phyloP scores from a whole-genome alignment of 2,888 invertebrate genomes.

The Oxycera nigricornis region DNA sequence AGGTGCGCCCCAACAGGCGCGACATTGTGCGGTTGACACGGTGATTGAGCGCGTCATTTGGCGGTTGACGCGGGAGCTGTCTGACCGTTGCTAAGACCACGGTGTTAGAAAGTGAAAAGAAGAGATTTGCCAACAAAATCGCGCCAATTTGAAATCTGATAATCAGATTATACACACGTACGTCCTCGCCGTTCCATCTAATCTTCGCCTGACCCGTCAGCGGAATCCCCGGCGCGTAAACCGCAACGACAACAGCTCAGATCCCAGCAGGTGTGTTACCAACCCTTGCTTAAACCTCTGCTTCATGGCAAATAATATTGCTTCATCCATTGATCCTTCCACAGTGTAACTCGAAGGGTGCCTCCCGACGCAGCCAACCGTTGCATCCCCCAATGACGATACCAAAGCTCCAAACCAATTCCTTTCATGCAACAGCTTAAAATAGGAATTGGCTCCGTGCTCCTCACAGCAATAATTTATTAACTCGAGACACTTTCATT shows the following conservation, averaged over 20 bases:
- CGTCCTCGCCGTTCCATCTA: conserved; percentile 19
- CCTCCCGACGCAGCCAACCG: no score
- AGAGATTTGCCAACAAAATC: conserved; percentile 3
- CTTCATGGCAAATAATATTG: no score
- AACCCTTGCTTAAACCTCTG: no score
- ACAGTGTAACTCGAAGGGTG: no score
- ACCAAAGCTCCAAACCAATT: no score
- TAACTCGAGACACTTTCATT: no score
- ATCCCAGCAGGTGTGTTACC: neutral
- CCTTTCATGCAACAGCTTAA: no score
- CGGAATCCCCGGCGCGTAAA: neutral
- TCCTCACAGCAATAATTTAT: no score
- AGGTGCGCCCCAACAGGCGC: conserved; percentile 13
- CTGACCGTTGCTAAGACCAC: neutral
- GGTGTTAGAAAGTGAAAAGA: conserved; percentile 32
- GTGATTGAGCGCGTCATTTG: conserved; percentile 8
- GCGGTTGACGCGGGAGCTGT: neutral
- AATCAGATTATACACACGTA: conserved; percentile 27
- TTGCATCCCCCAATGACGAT: no score
- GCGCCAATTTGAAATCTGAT: conserved; percentile 25
- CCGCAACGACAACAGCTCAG: neutral
- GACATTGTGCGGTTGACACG: conserved; percentile 24
- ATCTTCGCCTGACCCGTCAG: conserved; percentile 17
- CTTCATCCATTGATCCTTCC: no score
- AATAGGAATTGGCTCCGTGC: no score